Percentiles rank a stretch among this genome's conserved stretches.
Evolutionary conservation across 2,113 vertebrate species (phyloP).

Genomic region (Anarrhichthys ocellatus): DNA sequence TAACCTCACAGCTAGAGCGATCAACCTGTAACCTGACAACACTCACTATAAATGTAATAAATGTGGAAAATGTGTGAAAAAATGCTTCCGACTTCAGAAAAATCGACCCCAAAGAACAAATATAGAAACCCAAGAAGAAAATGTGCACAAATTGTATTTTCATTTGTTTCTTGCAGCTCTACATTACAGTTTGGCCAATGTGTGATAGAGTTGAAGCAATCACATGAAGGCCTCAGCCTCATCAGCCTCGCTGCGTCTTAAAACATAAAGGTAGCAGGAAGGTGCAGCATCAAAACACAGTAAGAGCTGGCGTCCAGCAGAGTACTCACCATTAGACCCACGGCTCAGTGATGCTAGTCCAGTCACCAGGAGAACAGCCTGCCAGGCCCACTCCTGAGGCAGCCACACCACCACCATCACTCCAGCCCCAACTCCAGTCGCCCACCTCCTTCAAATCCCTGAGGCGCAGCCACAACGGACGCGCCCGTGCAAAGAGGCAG

Average conservation of each 20-base stretch:
- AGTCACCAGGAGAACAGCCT: slow-evolving; percentile 78
- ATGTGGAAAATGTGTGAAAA: slow-evolving; percentile 13
- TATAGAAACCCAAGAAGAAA: neutral
- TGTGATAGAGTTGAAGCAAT: neutral
- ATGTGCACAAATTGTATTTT: neutral
- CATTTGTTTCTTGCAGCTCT: neutral
- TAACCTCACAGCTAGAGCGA: neutral
- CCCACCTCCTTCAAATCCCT: slow-evolving; percentile 66
- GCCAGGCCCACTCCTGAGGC: slow-evolving; percentile 63
- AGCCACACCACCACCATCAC: slow-evolving; percentile 60
- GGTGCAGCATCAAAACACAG: slow-evolving; percentile 16
- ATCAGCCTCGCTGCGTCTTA: neutral
- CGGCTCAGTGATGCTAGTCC: slow-evolving; percentile 74
- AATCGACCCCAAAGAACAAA: neutral
- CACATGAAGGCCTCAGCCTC: slow-evolving; percentile 11
- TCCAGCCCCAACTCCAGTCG: slow-evolving; percentile 27
- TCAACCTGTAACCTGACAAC: slow-evolving; percentile 18
- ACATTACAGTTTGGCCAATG: neutral
- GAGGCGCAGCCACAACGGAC: slow-evolving; percentile 58
- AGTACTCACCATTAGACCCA: slow-evolving; percentile 85
- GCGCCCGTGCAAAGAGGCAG: slow-evolving; percentile 14
- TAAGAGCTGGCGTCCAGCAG: neutral
- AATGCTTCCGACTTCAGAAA: slow-evolving; percentile 3
- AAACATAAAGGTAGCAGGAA: neutral
- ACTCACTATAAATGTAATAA: neutral